Evolutionary conservation across 2,113 vertebrate genomes (phyloP), one percentile per base, ranked within the genome.

Genomic region (Alexandromys fortis): DNA sequence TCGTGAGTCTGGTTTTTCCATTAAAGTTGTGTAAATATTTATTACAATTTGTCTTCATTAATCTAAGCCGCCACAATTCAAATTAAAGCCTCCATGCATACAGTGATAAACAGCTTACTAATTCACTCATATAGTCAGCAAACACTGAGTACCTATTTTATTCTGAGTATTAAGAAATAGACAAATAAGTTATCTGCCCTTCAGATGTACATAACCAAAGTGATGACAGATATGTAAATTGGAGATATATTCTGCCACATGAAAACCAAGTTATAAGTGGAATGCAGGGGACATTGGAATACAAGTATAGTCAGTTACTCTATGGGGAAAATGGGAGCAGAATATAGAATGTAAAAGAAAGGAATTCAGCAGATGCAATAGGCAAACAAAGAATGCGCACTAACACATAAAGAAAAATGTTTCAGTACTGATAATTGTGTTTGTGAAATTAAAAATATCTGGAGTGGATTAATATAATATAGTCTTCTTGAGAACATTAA

Each of bases 171-270:
- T 19, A 79, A 92, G 68, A 7, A 90, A 94, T 93, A 92, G 26
- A 93, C 52, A 70, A 88, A 79, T 90, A 92, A 88, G 30, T 94
- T 93, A 93, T 92, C 85, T 97, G 49, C 73, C 65, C n/a, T 94
- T 58, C 49, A 93, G 33, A 90, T 95, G 58, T 52, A 95, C 88
- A 45, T 7, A 63, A n/a, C 42, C 49, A 94, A 30, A 81, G 28
- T 1, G 1, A 79, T 92, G 45, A 90, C 45, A 83, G 76, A 76
- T 28, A 90, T 21, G 33, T 38, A 86, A 90, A 90, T 82, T 85
- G 85, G 91, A n/a, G 26, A 97, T 9, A 45, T 61, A 10, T 10
- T 21, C 5, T 79, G 61, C 33, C 61, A 22, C 19, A 61, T 85
- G 79, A 52, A 79, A 45, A 81, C 13, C n/a, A 33, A 93, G 17